Base-by-base conservation (phyloP, 2,797 vertebrate genomes). In the Brachyalestes nurse region DNA sequence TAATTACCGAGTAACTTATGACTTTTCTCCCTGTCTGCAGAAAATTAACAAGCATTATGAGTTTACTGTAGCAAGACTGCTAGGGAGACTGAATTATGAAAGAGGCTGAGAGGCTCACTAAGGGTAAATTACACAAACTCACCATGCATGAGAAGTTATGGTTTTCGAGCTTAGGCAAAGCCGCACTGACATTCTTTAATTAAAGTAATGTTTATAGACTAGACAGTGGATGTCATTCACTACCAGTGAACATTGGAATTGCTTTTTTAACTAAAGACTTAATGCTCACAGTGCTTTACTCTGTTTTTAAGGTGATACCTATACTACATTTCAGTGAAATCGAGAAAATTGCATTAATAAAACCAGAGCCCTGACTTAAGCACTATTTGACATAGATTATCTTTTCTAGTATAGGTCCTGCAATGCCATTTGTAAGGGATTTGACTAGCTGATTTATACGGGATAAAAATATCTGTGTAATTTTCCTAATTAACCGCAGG, bases 1-100 rank as follows among this genome's bases (percentile, higher is more conserved):
- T 88, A 88, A 90, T 87, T 85, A 85, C 80, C n/a, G 82, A 86
- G 82, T 83, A 87, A 87, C 83, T 88, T 88, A 88, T 88, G 85
- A 87, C 73, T 79, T 86, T 61, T 81, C 79, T 77, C 45, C 55
- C 72, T 53, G 28, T 72, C 62, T 61, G 73, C 53, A 80, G 42
- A 81, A 85, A 82, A 87, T 87, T 60, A 83, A 84, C 78, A 87
- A 73, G 83, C 79, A 79, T 85, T 84, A 84, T 58, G 62, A 83
- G 75, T 80, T 83, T 82, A 80, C 66, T 78, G 73, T 71, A 77
- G 70, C 49, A 49, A 45, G 74, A 64, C 71, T 23, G 53, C 75
- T 75, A 67, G n/a, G 14, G 34, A 61, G 38, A 64, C 23, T 80
- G 77, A 80, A 73, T 72, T 66, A 76, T 72, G 78, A 77, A 53